These are phyloP conservation scores for Hetaerina americana DNA, from an alignment of 1,140 invertebrate species.

Conservation along the genomic window DNA sequence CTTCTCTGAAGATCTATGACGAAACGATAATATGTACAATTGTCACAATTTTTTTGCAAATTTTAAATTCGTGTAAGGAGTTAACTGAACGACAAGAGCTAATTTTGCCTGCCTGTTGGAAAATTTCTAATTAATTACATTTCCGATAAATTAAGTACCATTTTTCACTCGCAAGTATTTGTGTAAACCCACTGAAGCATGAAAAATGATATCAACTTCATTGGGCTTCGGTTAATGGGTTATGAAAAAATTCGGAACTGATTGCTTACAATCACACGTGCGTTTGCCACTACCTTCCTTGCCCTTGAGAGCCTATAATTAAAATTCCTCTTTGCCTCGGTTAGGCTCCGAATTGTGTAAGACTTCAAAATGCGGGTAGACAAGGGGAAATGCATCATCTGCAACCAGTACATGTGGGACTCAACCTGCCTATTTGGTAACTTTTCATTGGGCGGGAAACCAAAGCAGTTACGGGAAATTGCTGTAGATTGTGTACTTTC, in stretches of 20 bases:
- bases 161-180: background rate
- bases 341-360: constrained; percentile 12
- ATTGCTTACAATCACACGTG: constrained; percentile 18
- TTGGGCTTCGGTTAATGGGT: background rate
- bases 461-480: background rate
- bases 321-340: constrained; percentile 15
- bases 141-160: too few species aligned
- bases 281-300: constrained; percentile 20
- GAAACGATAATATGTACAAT: too few species aligned
- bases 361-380: constrained; percentile 17
- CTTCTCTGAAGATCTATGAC: too few species aligned
- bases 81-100: too few species aligned
- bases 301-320: constrained; percentile 20
- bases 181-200: background rate
- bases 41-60: too few species aligned
- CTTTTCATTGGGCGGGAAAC: background rate
- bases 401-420: constrained; percentile 10
- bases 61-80: too few species aligned
- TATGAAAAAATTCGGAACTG: constrained; percentile 6
- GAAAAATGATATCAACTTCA: background rate
- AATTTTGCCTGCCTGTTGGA: too few species aligned
- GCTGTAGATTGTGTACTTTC: background rate
- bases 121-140: too few species aligned
- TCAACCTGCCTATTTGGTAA: background rate
- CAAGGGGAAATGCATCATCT: constrained; percentile 20